phyloP scores from a whole-genome alignment of 2,888 invertebrate genomes.

The Megastigmus dorsalis region DNA sequence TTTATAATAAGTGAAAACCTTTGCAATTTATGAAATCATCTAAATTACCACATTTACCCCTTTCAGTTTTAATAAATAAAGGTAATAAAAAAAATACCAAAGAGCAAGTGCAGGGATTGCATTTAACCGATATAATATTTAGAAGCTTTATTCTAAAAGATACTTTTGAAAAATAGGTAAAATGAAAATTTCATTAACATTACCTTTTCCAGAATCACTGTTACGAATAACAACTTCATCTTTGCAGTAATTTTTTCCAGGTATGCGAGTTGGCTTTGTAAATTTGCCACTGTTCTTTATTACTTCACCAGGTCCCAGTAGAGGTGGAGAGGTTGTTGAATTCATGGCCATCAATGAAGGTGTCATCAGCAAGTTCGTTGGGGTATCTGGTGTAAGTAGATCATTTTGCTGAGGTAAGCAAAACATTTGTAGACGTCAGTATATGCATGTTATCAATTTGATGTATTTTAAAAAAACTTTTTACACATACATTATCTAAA shows the following conservation, averaged over 20 bases:
- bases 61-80: slow-evolving; percentile 10
- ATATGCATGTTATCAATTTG: background rate
- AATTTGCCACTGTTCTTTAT: slow-evolving; percentile 93
- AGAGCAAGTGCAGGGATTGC: background rate
- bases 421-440: background rate
- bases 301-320: slow-evolving; percentile 88
- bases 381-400: slow-evolving; percentile 63
- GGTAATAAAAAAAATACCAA: slow-evolving; percentile 20
- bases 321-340: slow-evolving; percentile 76
- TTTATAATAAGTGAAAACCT: slow-evolving; percentile 42
- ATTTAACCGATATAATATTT: slow-evolving; percentile 1
- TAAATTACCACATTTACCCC: slow-evolving; percentile 16
- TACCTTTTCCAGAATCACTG: slow-evolving; percentile 97
- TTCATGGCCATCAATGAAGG: slow-evolving; percentile 65
- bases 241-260: slow-evolving; percentile 94
- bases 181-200: slow-evolving; percentile 57
- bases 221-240: slow-evolving; percentile 96
- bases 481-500: slow-evolving; percentile 71
- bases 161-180: background rate
- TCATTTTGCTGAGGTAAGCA: slow-evolving; percentile 53
- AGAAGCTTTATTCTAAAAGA: background rate
- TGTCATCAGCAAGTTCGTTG: slow-evolving; percentile 64
- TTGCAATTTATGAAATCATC: slow-evolving; percentile 31
- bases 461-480: slow-evolving; percentile 11
- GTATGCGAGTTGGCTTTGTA: slow-evolving; percentile 90